phyloP scores from a whole-genome alignment of 2,888 invertebrate genomes.

The Odontomyia ornata region DNA sequence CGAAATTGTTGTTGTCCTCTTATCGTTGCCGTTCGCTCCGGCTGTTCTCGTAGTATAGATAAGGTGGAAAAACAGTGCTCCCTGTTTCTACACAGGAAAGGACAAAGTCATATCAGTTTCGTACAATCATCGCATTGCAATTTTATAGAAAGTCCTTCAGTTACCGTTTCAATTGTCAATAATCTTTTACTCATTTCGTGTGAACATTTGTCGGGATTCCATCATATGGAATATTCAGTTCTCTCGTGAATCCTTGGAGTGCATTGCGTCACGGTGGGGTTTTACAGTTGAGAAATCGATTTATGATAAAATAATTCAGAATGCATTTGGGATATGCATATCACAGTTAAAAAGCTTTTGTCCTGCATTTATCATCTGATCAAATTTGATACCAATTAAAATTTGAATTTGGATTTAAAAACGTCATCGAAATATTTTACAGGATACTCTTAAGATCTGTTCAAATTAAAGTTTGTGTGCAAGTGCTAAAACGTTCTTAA shows the following conservation, averaged over 20 bases:
- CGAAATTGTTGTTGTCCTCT: neutral
- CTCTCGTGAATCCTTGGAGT: slow-evolving; percentile 21
- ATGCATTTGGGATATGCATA: neutral
- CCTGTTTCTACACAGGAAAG: neutral
- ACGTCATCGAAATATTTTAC: neutral
- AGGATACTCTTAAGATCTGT: slow-evolving; percentile 11
- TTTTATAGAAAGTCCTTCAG: neutral
- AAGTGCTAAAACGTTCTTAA: slow-evolving; percentile 15
- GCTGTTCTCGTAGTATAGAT: neutral
- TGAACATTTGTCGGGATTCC: neutral
- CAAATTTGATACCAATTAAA: neutral
- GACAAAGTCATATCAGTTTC: no score
- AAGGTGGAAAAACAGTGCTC: neutral
- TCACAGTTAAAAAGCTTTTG: slow-evolving; percentile 19
- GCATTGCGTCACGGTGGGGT: slow-evolving; percentile 12
- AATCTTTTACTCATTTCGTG: neutral
- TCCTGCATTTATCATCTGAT: neutral
- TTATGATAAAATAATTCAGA: neutral
- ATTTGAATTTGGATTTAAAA: neutral
- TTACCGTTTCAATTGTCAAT: neutral
- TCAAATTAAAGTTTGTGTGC: slow-evolving; percentile 5
- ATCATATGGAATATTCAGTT: neutral
- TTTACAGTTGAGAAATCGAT: neutral
- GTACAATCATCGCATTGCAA: no score
- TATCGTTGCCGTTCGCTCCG: neutral